Base-by-base conservation (phyloP, 2,888 invertebrate genomes). In the Mechanitis mazaeus region DNA sequence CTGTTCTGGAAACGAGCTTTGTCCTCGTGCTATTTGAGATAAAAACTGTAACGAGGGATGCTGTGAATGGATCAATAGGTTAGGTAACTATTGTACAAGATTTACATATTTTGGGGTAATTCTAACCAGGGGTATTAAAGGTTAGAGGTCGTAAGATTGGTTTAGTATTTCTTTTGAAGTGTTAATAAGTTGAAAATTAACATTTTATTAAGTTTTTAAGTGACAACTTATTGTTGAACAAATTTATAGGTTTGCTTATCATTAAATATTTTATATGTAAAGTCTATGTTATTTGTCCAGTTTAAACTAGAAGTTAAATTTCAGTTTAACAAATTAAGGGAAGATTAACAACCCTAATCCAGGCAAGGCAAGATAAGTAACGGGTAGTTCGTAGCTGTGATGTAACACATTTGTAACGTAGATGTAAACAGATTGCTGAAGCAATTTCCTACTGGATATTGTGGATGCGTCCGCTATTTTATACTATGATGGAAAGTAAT, bases 361-460 rank as follows among this genome's bases (percentile, higher is more conserved):
- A 67, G 69, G 67, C 68, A 66, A 74, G 74, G 74, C 72, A 69
- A 78, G 80, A 85, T 85, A 86, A 84, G 83, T 85, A 79, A 80
- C 79, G 80, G 75, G 73, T 75, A 78, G 78, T 78, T 80, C 79
- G 76, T 80, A 78, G 54, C 55, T 81, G 79, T 87, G 87, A 89
- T 84, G 87, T 85, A 81, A 79, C 84, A 79, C 87, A 89, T 89
- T 88, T 88, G 89, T 89, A 84, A 85, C 81, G 71, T 74, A 80
- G 87, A 88, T 87, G 84, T 85, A 86, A 84, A 86, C 84, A 85
- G 66, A 80, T 76, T 79, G 77, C 79, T 79, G 75, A 77, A 78
- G 77, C 79, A 79, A 83, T 84, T 75, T 76, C 76, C 75, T 66
- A 47, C 55, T 67, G 75, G 71, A 74, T 74, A 72, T 72, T 50